phyloP scores from a whole-genome alignment of 92 coral and sea anemone genomes.

The Metridium senile region DNA sequence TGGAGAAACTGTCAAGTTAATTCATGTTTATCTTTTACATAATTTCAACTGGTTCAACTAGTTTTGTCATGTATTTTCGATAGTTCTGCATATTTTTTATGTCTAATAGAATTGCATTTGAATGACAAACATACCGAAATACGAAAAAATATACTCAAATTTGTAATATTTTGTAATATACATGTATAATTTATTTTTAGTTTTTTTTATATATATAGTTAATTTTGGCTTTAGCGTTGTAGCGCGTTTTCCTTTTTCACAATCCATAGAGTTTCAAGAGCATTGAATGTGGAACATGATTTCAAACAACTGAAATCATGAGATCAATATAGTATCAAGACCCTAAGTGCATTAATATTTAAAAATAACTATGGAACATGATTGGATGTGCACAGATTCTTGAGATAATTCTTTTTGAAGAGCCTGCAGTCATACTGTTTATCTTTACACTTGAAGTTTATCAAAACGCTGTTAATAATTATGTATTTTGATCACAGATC shows the following conservation, averaged over 20 bases:
- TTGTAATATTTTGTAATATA: too few relatives aligned
- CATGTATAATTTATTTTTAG: too few relatives aligned
- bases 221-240: neutral
- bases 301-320: neutral
- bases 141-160: too few relatives aligned
- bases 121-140: too few relatives aligned
- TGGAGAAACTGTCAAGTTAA: neutral
- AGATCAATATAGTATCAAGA: neutral
- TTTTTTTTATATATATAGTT: too few relatives aligned
- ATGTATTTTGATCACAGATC: conserved; percentile 11
- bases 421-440: neutral
- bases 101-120: too few relatives aligned
- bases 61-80: too few relatives aligned
- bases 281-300: neutral
- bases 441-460: neutral
- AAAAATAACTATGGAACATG: neutral
- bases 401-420: neutral
- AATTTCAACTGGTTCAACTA: too few relatives aligned
- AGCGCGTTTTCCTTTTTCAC: neutral
- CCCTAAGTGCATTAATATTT: neutral
- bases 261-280: neutral
- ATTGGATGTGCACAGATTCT: neutral
- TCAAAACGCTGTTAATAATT: neutral
- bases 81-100: too few relatives aligned
- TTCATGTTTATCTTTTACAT: neutral